Base-by-base conservation (phyloP, 2,113 vertebrate species). In the Atherinomorus stipes region DNA sequence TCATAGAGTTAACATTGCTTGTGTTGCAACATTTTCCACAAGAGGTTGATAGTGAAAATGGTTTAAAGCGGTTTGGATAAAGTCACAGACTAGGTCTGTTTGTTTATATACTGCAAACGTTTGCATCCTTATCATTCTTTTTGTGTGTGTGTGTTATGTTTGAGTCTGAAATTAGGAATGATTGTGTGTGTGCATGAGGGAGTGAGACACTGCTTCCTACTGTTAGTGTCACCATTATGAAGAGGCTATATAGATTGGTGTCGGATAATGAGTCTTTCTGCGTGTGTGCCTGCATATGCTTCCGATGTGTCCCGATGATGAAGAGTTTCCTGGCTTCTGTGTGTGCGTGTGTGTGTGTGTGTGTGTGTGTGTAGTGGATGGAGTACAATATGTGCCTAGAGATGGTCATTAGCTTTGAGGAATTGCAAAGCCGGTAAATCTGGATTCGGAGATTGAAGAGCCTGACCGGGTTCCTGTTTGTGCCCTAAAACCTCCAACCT, bases 341-440 rank as follows among this genome's bases (percentile, higher is more conserved):
- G 59, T 63, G 44, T 76, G 56, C 67, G 49, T 67, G n/a, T 74
- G 54, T 74, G 22, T 59, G 19, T 71, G 64, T 49, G 50, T 51
- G 37, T 31, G 51, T 85, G 26, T 5, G 59, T 44, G 22, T 12
- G 49, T 50, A 9, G 28, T 9, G n/a, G 15, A 38, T 40, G 16
- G 15, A 37, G 47, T 72, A 49, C 40, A 47, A 23, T 84, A 71
- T 68, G 51, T 59, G 83, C 45, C 77, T 65, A 71, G 80, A 83
- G 82, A 78, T 75, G 77, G 81, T 88, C 88, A 91, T 92, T 92
- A 91, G 65, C 80, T 81, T 76, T 80, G 75, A 85, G 72, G 51
- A 63, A 89, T 81, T 62, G 77, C 60, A 60, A 71, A 81, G 85
- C 50, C 67, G 19, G 40, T 80, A 81, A 89, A 90, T 84, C 71